Percentiles rank a stretch among this genome's conserved stretches.
Evolutionary conservation across 2,113 vertebrate species (phyloP).

Genomic region (Clarias gariepinus): DNA sequence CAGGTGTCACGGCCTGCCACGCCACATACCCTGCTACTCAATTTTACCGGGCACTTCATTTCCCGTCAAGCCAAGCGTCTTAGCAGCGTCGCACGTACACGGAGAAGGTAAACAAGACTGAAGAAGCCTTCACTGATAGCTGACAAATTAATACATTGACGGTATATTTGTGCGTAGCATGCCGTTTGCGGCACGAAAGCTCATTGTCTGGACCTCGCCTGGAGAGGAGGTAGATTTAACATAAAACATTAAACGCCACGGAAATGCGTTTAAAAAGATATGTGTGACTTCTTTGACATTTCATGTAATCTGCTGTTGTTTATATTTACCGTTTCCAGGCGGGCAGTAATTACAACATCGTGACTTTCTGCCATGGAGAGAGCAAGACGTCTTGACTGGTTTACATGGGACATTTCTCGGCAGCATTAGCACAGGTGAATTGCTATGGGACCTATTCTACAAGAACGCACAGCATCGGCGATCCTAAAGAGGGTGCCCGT

Average conservation of each 20-base stretch:
- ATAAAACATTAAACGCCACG: neutral
- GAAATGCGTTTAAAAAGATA: neutral
- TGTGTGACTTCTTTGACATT: neutral
- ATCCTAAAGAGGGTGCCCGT: slow-evolving; percentile 69
- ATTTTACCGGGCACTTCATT: slow-evolving; percentile 31
- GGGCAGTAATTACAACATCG: neutral
- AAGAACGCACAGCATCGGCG: slow-evolving; percentile 72
- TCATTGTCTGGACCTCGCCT: neutral
- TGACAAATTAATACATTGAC: neutral
- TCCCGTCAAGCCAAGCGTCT: slow-evolving; percentile 44
- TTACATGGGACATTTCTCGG: slow-evolving; percentile 34
- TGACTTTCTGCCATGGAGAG: slow-evolving; percentile 30
- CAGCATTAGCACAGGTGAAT: slow-evolving; percentile 43
- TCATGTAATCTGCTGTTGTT: neutral
- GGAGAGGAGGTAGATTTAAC: slow-evolving; percentile 16
- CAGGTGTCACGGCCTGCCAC: neutral
- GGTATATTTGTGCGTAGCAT: neutral
- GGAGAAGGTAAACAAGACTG: slow-evolving; percentile 75
- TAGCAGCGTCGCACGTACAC: slow-evolving; percentile 22
- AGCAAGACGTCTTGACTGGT: neutral
- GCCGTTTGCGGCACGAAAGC: neutral
- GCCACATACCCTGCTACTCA: neutral
- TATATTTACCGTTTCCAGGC: neutral
- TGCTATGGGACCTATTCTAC: slow-evolving; percentile 78
- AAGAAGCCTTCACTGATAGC: slow-evolving; percentile 42